Base-by-base conservation (phyloP, 2,113 vertebrate species). In the Prinia subflava region DNA sequence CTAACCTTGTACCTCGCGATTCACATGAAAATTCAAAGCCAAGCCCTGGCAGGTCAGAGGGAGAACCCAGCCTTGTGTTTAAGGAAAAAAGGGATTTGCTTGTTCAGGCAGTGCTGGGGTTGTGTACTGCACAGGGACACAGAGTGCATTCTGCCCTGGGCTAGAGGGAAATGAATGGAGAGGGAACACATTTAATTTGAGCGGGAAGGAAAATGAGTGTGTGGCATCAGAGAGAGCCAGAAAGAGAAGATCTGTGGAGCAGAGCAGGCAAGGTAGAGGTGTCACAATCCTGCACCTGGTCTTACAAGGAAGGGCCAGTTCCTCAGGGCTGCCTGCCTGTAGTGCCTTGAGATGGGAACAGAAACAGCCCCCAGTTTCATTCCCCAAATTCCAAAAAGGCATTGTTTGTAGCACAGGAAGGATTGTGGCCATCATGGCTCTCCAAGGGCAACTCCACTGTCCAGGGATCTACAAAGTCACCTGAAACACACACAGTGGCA, bases 1-100 rank as follows among this genome's bases (percentile, higher is more conserved):
- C 79, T 76, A 68, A 97, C 96, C 91, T 94, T 94, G 89, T 89
- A 94, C 94, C 86, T 92, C 90, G 87, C 0, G 1, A 85, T 73
- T 62, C 87, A 37, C 96, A 96, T 95, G 90, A 92, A 95, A 96
- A 96, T 95, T 89, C 95, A 96, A 95, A 93, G 84, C 91, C 41
- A 87, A 97, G 44, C 82, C 65, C 74, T 82, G 62, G 23, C 62
- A 74, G 90, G 91, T 95, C 93, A 85, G 59, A 91, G 55, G 2
- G 50, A 92, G 82, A 90, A 41, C 53, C 67, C 75, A 95, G 93
- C 82, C 90, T 47, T 69, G 82, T 69, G 67, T 46, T 83, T 63
- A 65, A 74, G 75, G 46, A 74, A 77, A 92, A 83, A 87, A 44
- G 59, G 55, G 81, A 80, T 80, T 68, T 74, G 42, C 90, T 83